A percentile compares a stretch with the other conserved stretches of the same genome.
phyloP scores from a whole-genome alignment of 1,140 invertebrate species.

The Drosophila azteca region DNA sequence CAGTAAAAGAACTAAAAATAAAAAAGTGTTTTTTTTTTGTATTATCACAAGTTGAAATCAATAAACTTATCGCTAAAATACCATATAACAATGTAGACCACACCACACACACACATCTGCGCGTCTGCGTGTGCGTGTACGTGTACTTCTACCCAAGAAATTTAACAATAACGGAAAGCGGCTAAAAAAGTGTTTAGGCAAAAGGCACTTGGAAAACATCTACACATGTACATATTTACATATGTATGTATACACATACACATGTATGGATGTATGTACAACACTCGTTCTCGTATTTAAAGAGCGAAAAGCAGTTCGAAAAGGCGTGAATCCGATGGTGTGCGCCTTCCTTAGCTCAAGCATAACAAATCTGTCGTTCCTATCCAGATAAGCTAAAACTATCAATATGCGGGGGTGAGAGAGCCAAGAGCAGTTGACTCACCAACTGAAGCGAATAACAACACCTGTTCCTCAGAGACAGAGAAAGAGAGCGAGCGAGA shows the following conservation, averaged over 20 bases:
- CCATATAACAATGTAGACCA: conserved; percentile 22
- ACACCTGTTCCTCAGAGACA: conserved; percentile 1
- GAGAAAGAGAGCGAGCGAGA: neutral
- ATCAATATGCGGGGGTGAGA: no score
- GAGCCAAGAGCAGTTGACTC: no score
- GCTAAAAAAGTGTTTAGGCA: conserved; percentile 40
- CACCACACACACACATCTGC: conserved; percentile 26
- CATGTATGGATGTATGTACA: conserved; percentile 1
- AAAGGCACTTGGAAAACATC: conserved; percentile 37
- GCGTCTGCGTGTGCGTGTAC: conserved; percentile 7
- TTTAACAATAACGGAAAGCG: conserved; percentile 46
- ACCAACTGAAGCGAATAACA: neutral
- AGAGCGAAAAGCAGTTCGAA: conserved; percentile 12
- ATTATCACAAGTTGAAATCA: conserved; percentile 79
- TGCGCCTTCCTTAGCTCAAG: neutral
- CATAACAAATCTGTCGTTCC: no score
- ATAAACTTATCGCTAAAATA: conserved; percentile 73
- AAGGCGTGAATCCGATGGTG: conserved; percentile 22
- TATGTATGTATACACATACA: neutral
- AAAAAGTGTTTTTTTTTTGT: conserved; percentile 30
- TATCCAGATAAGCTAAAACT: no score
- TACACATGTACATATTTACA: neutral
- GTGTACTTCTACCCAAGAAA: conserved; percentile 33
- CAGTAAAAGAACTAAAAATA: conserved; percentile 14
- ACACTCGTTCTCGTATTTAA: no score